Evolutionary conservation across 2,113 vertebrate genomes (phyloP), one percentile per base, ranked within the genome.

Genomic region (Scalopus aquaticus): DNA sequence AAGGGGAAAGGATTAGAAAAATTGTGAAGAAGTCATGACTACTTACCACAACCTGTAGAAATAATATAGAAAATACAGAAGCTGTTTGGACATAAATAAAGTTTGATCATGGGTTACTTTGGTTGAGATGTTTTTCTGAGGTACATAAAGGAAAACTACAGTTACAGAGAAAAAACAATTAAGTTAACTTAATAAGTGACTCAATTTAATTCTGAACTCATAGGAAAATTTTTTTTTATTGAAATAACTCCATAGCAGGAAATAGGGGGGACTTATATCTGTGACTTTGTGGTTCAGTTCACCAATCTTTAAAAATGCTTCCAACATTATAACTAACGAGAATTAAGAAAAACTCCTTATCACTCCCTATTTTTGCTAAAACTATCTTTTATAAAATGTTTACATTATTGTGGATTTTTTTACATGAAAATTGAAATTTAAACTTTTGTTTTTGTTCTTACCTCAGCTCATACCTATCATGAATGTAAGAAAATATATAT

Each of bases 291-390:
- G 54, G n/a, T 62, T 69, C 13, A 76, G 44, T 60, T 73, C 19
- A 37, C 42, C 32, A 93, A 69, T 84, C 88, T 76, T 9, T 84
- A 49, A 24, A 56, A 58, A 22, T 84, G 4, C 54, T 79, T 79
- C 84, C n/a, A 90, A 62, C 9, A 72, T 72, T 54, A 22, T 69
- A 88, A 83, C 56, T 28, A 35, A 9, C 54, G 78, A 24, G 30
- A 94, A 94, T 83, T 77, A 16, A 85, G 73, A 85, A 93, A 77
- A 91, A 56, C 11, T 91, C 17, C 42, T 32, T 46, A 58, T 88
- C 5, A 17, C 62, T 78, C 5, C 83, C 39, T n/a, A 64, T 42
- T 91, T 70, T 81, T 58, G 28, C 19, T 65, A 79, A 85, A 12
- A 5, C 17, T 42, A 26, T 58, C n/a, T 92, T 82, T 22, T 15